These are phyloP conservation scores for Caenorhabditis macrosperma DNA, from an alignment of 2,888 invertebrate genomes.

Conservation along the genomic window DNA sequence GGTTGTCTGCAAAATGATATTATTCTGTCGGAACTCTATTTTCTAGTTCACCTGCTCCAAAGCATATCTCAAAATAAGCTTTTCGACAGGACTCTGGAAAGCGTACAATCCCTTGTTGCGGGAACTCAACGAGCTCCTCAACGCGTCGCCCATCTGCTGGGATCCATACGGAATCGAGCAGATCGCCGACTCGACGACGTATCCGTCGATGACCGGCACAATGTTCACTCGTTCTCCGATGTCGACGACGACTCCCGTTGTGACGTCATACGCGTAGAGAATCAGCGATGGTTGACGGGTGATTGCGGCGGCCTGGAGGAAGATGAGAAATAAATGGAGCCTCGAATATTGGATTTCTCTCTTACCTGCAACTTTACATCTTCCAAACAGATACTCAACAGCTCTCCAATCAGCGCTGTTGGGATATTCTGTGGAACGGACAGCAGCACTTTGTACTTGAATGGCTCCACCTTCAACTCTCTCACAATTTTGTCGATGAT, in stretches of 20 bases:
- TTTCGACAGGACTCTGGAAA: slow-evolving; percentile 82
- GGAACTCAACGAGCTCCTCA: slow-evolving; percentile 69
- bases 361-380: slow-evolving; percentile 71
- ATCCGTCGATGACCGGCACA: slow-evolving; percentile 83
- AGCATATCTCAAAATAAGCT: slow-evolving; percentile 82
- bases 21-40: background rate
- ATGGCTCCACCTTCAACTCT: slow-evolving; percentile 82
- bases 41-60: slow-evolving; percentile 81
- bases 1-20: slow-evolving; percentile 76
- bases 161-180: slow-evolving; percentile 83
- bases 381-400: slow-evolving; percentile 80
- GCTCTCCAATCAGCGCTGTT: slow-evolving; percentile 70
- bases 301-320: slow-evolving; percentile 81
- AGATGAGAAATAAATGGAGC: background rate
- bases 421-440: slow-evolving; percentile 79
- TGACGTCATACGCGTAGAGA: slow-evolving; percentile 84
- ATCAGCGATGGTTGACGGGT: slow-evolving; percentile 83
- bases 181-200: slow-evolving; percentile 83
- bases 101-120: slow-evolving; percentile 79
- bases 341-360: no score
- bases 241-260: slow-evolving; percentile 84
- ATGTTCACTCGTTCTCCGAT: slow-evolving; percentile 84
- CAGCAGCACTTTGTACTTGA: slow-evolving; percentile 81
- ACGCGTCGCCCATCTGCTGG: slow-evolving; percentile 80
- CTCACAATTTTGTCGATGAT: slow-evolving; percentile 83